These are phyloP conservation scores for Rutilus rutilus DNA, from an alignment of 2,113 vertebrate species.

Conservation along the genomic window DNA sequence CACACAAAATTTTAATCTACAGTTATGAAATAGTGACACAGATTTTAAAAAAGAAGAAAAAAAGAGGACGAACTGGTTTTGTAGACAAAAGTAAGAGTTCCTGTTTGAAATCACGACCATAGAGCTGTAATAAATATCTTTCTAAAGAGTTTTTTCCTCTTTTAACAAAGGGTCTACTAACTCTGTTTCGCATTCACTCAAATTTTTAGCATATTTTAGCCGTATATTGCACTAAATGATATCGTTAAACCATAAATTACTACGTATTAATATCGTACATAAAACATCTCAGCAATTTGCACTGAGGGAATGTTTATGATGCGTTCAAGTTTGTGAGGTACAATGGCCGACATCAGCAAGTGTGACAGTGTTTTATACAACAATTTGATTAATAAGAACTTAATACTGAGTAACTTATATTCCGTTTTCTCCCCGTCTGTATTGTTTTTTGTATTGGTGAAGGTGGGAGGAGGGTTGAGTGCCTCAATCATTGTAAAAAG, in stretches of 20 bases:
- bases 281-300: background rate
- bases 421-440: background rate
- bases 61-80: background rate
- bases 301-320: too few species aligned
- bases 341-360: background rate
- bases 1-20: conserved; percentile 12
- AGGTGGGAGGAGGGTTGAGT: too few species aligned
- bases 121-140: background rate
- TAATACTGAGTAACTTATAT: background rate
- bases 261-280: background rate
- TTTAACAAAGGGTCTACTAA: background rate
- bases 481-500: too few species aligned
- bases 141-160: background rate
- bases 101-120: background rate
- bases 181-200: background rate
- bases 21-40: conserved; percentile 18
- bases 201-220: background rate
- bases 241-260: background rate
- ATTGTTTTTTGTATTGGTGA: too few species aligned
- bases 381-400: background rate
- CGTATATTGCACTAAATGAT: background rate
- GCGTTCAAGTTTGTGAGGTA: background rate
- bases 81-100: background rate
- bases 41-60: background rate
- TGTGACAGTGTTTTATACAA: background rate